phyloP scores from a whole-genome alignment of 2,888 invertebrate genomes.

The Ochropleura leucogaster region DNA sequence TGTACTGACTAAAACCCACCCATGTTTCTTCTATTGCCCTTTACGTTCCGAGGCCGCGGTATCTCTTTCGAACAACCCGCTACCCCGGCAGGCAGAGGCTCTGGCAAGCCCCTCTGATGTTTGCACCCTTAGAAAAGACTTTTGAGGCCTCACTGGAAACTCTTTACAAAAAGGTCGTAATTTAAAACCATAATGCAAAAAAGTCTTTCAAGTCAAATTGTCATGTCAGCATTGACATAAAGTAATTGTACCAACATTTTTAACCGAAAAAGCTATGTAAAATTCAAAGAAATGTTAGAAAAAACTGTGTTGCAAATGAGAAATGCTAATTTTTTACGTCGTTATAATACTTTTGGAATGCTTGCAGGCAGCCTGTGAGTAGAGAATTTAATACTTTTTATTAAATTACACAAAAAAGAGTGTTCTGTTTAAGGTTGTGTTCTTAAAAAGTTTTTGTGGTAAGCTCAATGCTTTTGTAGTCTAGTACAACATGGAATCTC shows the following conservation, averaged over 20 bases:
- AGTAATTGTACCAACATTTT: background rate
- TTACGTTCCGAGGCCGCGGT: no score
- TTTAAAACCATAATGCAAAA: conserved; percentile 9
- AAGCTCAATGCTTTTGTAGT: background rate
- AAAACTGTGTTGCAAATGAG: conserved; percentile 42
- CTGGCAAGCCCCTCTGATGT: no score
- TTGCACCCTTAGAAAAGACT: no score
- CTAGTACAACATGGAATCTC: no score
- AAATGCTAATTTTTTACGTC: conserved; percentile 60
- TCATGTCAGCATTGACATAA: conserved; percentile 36
- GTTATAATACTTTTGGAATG: conserved; percentile 56
- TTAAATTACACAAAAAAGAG: background rate
- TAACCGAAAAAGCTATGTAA: conserved; percentile 27
- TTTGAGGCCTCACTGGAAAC: background rate
- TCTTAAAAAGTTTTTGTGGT: background rate
- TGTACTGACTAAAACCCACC: no score
- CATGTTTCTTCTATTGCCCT: no score
- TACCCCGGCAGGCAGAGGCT: no score
- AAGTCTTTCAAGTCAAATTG: background rate
- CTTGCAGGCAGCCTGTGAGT: conserved; percentile 62
- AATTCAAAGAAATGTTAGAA: conserved; percentile 54
- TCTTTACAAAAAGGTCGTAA: conserved; percentile 2
- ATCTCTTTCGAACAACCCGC: no score
- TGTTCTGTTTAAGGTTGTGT: background rate
- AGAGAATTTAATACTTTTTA: background rate